phyloP scores from a whole-genome alignment of 2,113 vertebrate genomes.

The Acanthochromis polyacanthus region DNA sequence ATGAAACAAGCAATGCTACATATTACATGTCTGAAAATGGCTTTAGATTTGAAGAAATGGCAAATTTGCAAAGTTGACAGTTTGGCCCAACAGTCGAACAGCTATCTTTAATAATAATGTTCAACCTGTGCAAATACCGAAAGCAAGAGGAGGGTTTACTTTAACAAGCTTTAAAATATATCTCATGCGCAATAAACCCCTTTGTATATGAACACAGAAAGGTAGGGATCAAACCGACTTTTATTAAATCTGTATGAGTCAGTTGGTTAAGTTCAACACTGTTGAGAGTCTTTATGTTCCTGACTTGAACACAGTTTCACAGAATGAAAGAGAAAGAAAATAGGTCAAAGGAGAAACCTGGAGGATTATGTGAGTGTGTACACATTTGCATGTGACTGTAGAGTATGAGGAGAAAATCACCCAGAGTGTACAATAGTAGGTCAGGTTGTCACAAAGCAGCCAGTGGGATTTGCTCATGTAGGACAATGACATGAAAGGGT shows the following conservation, averaged over 20 bases:
- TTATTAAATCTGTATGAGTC: neutral
- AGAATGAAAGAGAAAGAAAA: conserved; percentile 22
- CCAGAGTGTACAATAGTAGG: conserved; percentile 39
- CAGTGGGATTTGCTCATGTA: conserved; percentile 42
- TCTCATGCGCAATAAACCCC: neutral
- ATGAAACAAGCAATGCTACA: too few species aligned
- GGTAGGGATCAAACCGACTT: neutral
- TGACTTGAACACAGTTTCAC: neutral
- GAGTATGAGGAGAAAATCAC: conserved; percentile 11
- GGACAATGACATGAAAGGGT: conserved; percentile 32
- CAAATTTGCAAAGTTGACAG: neutral
- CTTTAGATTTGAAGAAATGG: too few species aligned
- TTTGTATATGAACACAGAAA: neutral
- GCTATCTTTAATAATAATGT: neutral
- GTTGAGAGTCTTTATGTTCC: neutral
- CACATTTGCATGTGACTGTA: conserved; percentile 22
- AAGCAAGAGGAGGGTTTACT: neutral
- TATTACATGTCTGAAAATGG: too few species aligned
- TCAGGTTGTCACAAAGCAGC: conserved; percentile 37
- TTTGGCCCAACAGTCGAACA: neutral
- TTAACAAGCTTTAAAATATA: neutral
- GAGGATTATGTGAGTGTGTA: neutral
- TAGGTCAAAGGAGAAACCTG: conserved; percentile 7
- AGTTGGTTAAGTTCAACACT: neutral
- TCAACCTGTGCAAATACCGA: neutral